These are phyloP conservation scores for Troides aeacus DNA, from an alignment of 2,888 invertebrate genomes.

Conservation along the genomic window DNA sequence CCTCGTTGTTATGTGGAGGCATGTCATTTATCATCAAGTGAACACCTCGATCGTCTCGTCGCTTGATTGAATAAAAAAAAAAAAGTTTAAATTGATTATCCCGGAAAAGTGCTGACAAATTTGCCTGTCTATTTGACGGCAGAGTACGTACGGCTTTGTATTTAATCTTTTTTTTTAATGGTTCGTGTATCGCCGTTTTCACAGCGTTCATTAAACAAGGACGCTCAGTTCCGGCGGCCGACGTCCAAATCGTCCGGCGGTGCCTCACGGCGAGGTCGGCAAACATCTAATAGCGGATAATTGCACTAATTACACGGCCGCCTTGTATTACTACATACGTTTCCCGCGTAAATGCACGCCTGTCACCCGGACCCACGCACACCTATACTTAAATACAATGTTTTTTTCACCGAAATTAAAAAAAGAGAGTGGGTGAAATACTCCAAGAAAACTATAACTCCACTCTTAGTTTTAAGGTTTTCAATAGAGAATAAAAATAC, in stretches of 20 bases:
- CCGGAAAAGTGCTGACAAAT: no score
- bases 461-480: no score
- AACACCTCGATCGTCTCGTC: no score
- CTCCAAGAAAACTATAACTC: no score
- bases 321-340: conserved; percentile 20
- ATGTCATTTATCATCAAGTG: no score
- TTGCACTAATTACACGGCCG: conserved; percentile 26
- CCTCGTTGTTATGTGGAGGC: no score
- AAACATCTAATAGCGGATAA: conserved; percentile 30
- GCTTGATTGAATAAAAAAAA: no score
- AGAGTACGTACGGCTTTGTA: not conserved
- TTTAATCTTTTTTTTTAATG: not conserved
- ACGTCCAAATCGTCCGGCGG: conserved; percentile 22
- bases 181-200: conserved; percentile 9
- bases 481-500: no score
- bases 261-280: conserved; percentile 26
- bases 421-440: no score
- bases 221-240: conserved; percentile 21
- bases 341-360: conserved; percentile 7
- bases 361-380: conserved; percentile 7
- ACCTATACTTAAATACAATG: conserved; percentile 7
- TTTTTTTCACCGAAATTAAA: no score
- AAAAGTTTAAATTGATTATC: no score
- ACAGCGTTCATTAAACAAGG: conserved; percentile 22
- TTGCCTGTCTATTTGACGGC: not conserved